Evolutionary conservation across 2,113 vertebrate genomes (phyloP), one percentile per base, ranked within the genome.

Genomic region (Cyprinus carpio): DNA sequence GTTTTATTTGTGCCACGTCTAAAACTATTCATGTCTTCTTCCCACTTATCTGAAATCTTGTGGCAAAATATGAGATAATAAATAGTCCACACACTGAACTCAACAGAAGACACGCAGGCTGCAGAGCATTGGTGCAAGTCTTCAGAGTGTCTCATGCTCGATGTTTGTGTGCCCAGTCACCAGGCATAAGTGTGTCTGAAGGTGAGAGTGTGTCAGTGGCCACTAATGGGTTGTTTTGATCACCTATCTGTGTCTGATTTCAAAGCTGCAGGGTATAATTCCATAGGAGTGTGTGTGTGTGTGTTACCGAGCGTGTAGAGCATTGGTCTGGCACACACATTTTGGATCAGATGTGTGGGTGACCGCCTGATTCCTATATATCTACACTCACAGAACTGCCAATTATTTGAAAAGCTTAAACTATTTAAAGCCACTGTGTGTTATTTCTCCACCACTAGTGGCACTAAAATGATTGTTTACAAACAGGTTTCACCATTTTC

Each of bases 171-270:
- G 84, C 34, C 37, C 51, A 84, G 86, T 89, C 84, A 87, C 78
- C 82, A 72, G 69, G 75, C 58, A 46, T n/a, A 34, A 88, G 88
- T 89, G 88, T 92, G 87, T 91, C 88, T 84, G 88, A 87, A 54
- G 95, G 94, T 94, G 95, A 96, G 96, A 94, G 95, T 93, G 90
- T 93, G 88, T 89, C 91, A 91, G 85, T 86, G 87, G 89, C 83
- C 89, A 86, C 86, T 93, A 92, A 93, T 90, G 86, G 92, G 91
- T 75, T 87, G 84, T 87, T 87, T 95, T 95, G 96, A 97, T 99
- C 97, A 98, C 92, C 86, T 85, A 84, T 86, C 87, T 88, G 83
- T 87, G 84, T 87, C 92, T 86, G 91, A 91, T 93, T 91, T 91
- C 85, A 92, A 89, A 91, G 91, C 91, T 91, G 91, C 90, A 81